Evolutionary conservation across 2,797 vertebrate species (phyloP).

Genomic region (Numenius phaeopus): DNA sequence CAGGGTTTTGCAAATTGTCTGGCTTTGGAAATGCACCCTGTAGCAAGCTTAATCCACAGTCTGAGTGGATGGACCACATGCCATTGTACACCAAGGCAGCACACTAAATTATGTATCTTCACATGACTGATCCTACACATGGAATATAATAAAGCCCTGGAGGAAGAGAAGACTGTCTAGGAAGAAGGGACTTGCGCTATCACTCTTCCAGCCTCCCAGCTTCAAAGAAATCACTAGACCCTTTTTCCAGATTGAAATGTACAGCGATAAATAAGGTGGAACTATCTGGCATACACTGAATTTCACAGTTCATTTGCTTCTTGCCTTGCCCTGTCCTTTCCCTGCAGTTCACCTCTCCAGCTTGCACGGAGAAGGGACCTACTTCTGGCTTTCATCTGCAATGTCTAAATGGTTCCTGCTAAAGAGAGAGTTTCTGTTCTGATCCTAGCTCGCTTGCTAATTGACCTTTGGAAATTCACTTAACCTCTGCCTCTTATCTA

Average conservation of each 20-base stretch:
- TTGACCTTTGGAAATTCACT: slow-evolving; percentile 31
- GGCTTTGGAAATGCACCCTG: neutral
- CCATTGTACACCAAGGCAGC: neutral
- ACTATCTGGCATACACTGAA: neutral
- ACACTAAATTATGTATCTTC: neutral
- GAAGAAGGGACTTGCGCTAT: neutral
- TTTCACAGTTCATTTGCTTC: slow-evolving; percentile 6
- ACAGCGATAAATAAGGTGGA: neutral
- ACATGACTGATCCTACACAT: neutral
- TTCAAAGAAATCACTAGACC: neutral
- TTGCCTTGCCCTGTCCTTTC: neutral
- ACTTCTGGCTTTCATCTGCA: neutral
- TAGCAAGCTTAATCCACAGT: neutral
- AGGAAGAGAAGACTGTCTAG: neutral
- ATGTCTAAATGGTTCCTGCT: neutral
- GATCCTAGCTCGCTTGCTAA: neutral
- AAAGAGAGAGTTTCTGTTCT: neutral
- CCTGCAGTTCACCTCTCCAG: neutral
- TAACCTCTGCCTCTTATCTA: slow-evolving; percentile 2
- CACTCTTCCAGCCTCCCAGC: neutral
- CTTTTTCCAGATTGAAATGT: neutral
- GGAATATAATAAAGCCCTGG: neutral
- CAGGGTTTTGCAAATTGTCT: neutral
- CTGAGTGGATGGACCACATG: neutral
- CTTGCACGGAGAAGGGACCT: neutral